Evolutionary conservation across 2,797 vertebrate genomes (phyloP).

Genomic region (Chaetodon trifasciatus): DNA sequence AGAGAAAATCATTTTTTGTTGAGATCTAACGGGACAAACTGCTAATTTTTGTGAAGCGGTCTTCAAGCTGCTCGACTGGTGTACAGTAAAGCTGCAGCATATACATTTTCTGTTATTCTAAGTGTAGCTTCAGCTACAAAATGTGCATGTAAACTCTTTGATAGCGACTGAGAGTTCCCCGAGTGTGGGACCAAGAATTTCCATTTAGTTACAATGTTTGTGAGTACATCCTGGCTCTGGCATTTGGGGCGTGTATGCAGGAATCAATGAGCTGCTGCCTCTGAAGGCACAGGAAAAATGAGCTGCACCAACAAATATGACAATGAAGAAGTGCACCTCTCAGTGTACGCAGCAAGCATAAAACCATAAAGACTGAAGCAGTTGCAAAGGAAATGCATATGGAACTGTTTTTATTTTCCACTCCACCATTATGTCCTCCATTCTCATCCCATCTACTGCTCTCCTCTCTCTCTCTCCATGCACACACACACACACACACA

Average conservation of each 20-base stretch:
- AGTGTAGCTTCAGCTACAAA: slow-evolving; percentile 39
- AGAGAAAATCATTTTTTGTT: slow-evolving; percentile 26
- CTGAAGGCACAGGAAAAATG: slow-evolving; percentile 86
- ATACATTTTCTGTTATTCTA: slow-evolving; percentile 13
- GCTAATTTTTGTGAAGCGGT: slow-evolving; percentile 1
- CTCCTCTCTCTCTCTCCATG: slow-evolving; percentile 26
- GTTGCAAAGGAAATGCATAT: slow-evolving; percentile 80
- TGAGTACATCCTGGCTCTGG: slow-evolving; percentile 74
- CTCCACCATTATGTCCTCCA: slow-evolving; percentile 79
- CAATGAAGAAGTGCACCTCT: slow-evolving; percentile 88
- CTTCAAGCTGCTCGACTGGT: not conserved
- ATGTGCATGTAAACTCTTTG: slow-evolving; percentile 50
- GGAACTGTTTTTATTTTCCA: slow-evolving; percentile 84
- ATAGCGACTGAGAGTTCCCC: slow-evolving; percentile 41
- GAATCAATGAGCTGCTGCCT: slow-evolving; percentile 88
- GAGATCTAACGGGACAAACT: slow-evolving; percentile 28
- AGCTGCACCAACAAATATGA: slow-evolving; percentile 87
- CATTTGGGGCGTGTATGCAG: slow-evolving; percentile 76
- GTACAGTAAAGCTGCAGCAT: not conserved
- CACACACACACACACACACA: slow-evolving; percentile 31
- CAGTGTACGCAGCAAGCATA: slow-evolving; percentile 85
- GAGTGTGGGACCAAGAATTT: slow-evolving; percentile 51
- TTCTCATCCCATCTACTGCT: slow-evolving; percentile 76
- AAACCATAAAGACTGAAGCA: slow-evolving; percentile 80
- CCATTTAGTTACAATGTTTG: slow-evolving; percentile 69